Percentiles rank a stretch among this genome's conserved stretches.
Evolutionary conservation across 2,113 vertebrate genomes (phyloP).

Genomic region (Gnathonemus echidnorhynchus): DNA sequence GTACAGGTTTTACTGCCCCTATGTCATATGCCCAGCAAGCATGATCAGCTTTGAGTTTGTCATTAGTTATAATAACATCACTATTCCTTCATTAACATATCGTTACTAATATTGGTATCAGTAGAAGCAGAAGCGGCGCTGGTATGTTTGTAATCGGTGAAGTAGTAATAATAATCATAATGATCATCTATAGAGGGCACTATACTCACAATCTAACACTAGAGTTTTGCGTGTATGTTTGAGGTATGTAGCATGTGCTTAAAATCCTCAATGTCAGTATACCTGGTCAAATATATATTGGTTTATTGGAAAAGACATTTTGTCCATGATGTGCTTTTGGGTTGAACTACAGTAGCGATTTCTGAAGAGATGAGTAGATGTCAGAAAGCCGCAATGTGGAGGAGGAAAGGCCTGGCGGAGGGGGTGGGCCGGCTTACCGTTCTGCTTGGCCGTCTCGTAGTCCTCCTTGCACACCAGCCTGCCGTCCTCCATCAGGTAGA

Average conservation of each 20-base stretch:
- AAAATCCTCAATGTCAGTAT: not conserved
- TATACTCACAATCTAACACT: not conserved
- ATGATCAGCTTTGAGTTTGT: not conserved
- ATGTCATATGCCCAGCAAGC: not conserved
- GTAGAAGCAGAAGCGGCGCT: not conserved
- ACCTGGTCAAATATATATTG: not conserved
- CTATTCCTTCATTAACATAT: not conserved
- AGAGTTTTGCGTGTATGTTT: not conserved
- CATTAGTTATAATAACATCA: not conserved
- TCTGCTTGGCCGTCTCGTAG: conserved; percentile 97
- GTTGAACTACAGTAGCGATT: not conserved
- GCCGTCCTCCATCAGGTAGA: conserved; percentile 98
- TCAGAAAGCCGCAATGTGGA: not conserved
- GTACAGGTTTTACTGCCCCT: not conserved
- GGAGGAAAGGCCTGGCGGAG: too few relatives aligned
- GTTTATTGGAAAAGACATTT: not conserved
- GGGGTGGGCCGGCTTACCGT: conserved; percentile 58
- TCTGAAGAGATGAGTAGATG: not conserved
- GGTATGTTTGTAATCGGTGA: not conserved
- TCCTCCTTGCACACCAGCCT: conserved; percentile 97
- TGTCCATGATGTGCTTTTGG: not conserved
- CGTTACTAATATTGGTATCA: not conserved
- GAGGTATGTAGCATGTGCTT: not conserved
- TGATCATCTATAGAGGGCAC: not conserved
- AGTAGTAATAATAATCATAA: not conserved